Percentiles rank a stretch among this genome's conserved stretches.
These are phyloP conservation scores for Micropoecilia bifurca DNA, from an alignment of 2,797 vertebrate genomes.

Conservation along the genomic window DNA sequence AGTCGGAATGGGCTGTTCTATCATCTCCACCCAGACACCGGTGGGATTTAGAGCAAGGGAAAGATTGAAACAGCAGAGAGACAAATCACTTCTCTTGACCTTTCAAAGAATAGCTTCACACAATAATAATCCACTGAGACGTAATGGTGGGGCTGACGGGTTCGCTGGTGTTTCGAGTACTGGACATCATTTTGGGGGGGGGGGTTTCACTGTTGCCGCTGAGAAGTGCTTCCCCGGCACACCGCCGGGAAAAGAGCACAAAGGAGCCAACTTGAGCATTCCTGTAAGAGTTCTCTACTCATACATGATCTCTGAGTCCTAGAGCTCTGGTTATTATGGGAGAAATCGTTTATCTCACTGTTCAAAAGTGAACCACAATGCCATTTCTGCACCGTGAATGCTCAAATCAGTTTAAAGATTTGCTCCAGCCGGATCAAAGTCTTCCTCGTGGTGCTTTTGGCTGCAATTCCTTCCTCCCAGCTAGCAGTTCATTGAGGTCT, in stretches of 20 bases:
- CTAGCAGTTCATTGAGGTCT: slow-evolving; percentile 45
- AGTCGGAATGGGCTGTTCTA: slow-evolving; percentile 50
- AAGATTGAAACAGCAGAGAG: slow-evolving; percentile 46
- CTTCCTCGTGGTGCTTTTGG: slow-evolving; percentile 28
- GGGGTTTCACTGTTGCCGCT: slow-evolving; percentile 31
- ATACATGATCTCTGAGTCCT: slow-evolving; percentile 22
- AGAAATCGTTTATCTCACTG: slow-evolving; percentile 31
- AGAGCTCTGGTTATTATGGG: slow-evolving; percentile 31
- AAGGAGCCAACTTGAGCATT: slow-evolving; percentile 22
- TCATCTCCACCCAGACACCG: slow-evolving; percentile 68
- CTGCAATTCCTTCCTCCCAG: slow-evolving; percentile 28
- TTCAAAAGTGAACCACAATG: slow-evolving; percentile 32
- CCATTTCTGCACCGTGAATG: slow-evolving; percentile 15
- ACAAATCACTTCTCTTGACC: slow-evolving; percentile 75
- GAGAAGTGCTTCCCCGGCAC: slow-evolving; percentile 38
- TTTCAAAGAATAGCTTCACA: slow-evolving; percentile 71
- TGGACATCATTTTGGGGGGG: slow-evolving; percentile 41
- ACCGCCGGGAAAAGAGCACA: slow-evolving; percentile 48
- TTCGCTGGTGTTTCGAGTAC: slow-evolving; percentile 9
- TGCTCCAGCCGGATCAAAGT: slow-evolving; percentile 35
- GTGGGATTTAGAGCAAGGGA: slow-evolving; percentile 64
- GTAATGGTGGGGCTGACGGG: not conserved
- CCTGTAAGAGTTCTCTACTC: slow-evolving; percentile 13
- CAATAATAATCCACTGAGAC: slow-evolving; percentile 65
- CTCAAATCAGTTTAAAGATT: slow-evolving; percentile 47